Conservation (phyloP, 2,113 vertebrate species). For the Cricetomys ansorgei region DNA sequence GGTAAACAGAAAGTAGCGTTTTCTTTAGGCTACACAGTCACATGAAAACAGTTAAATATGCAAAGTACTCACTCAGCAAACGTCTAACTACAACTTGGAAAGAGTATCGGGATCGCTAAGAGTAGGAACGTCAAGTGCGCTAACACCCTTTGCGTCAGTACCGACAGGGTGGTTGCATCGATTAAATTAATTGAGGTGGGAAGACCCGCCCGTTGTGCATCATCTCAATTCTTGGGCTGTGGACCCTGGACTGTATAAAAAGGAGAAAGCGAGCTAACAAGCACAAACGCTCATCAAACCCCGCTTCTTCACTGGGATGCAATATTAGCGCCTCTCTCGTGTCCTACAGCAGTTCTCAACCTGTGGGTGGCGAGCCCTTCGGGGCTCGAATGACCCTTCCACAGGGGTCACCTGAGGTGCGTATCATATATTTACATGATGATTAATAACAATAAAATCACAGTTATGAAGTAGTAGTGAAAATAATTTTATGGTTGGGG, state of each 20-base stretch:
- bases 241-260: background rate
- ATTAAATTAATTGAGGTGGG: background rate
- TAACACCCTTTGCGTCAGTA: background rate
- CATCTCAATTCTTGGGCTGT: background rate
- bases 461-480: too few species aligned
- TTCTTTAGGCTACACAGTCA: background rate
- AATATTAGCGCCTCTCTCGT: too few species aligned
- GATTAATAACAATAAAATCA: too few species aligned
- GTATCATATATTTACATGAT: too few species aligned
- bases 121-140: background rate
- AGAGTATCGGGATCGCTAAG: background rate
- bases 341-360: too few species aligned
- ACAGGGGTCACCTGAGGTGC: too few species aligned
- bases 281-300: background rate
- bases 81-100: conserved; percentile 50
- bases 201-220: background rate
- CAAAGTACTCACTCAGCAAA: background rate
- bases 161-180: too few species aligned
- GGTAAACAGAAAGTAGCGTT: background rate
- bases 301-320: background rate
- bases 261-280: background rate
- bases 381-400: too few species aligned
- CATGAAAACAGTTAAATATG: conserved; percentile 12
- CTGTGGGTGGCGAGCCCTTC: too few species aligned
- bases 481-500: too few species aligned